Base-by-base conservation (phyloP, 2,113 vertebrate species). In the Sterna hirundo region DNA sequence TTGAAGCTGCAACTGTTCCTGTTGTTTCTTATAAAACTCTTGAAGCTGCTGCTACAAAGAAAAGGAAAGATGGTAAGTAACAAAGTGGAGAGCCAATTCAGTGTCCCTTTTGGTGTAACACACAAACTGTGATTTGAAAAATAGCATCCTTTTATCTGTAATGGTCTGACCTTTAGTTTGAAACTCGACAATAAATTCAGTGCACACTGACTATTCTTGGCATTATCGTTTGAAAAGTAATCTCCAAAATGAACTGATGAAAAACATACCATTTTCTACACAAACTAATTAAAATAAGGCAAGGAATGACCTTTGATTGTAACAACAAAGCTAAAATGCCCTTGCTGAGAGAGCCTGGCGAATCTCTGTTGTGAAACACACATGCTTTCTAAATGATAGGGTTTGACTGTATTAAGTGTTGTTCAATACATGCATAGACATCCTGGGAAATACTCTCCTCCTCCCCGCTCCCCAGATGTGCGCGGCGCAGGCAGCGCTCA, bases 1-100 rank as follows among this genome's bases (percentile, higher is more conserved):
- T 98, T 99, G 99, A 98, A 99, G 99, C 98, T 99, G 99, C 98
- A 99, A 99, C 98, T 99, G 99, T 98, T 99, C 99, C 98, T 99
- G 99, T 98, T 99, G 99, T 98, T 99, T 99, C 98, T 99, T 99
- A 98, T 99, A 99, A 98, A 99, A 99, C 98, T 99, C 99, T 98
- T 99, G 99, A 98, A 99, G 99, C 98, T 99, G 99, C 99, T 99
- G 99, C 99, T 99, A 98, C 98, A 99, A 97, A 98, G 92, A 96
- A 98, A 98, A 98, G 95, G 98, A 86, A 96, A 95, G 96, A 96
- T 23, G 81, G 97, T 98, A 96, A 98, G 97, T 92, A 89, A 97
- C 95, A 90, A 97, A 95, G 93, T 95, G 90, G 52, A 97, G 94
- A 92, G 96, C 96, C 83, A 95, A 92, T 95, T 96, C 96, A 93